Conservation (phyloP, 2,113 vertebrate genomes). For the human region GRCh38 chr14:24723001-24723500, state of each 20-base stretch:
- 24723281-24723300: not conserved
- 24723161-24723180: constrained; percentile 40
- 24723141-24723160: constrained; percentile 45
- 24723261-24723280: constrained; percentile 28
- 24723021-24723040: not conserved
- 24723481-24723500: too few species aligned
- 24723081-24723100: constrained; percentile 36
- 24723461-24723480: too few species aligned
- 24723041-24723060: not conserved
- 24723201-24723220: constrained; percentile 46
- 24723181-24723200: constrained; percentile 44
- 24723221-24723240: constrained; percentile 54
- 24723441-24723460: too few species aligned
- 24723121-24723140: constrained; percentile 13
- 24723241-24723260: constrained; percentile 43
- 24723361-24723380: not conserved
- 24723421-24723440: too few species aligned
- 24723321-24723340: not conserved
- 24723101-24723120: not conserved
- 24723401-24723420: not conserved
- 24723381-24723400: not conserved
- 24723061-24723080: not conserved
- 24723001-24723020: not conserved
- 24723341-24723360: not conserved
- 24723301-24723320: constrained; percentile 10